A percentile compares a stretch with the other conserved stretches of the same genome.
These are phyloP conservation scores for Lagria hirta DNA, from an alignment of 2,888 invertebrate genomes.

Conservation along the genomic window DNA sequence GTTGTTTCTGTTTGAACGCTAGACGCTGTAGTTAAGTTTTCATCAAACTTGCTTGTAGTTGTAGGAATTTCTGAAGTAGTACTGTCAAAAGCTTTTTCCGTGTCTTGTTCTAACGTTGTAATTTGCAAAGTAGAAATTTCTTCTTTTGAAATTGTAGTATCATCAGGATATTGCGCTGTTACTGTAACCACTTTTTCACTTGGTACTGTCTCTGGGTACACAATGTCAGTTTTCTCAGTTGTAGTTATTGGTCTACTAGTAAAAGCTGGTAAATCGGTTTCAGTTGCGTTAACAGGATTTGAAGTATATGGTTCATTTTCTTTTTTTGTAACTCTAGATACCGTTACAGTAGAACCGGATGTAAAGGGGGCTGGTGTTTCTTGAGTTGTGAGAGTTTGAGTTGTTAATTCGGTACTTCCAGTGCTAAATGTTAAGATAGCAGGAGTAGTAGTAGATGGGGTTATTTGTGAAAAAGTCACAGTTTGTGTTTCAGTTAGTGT, in stretches of 20 bases:
- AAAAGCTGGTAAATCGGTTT: conserved; percentile 17
- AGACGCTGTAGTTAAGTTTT: conserved; percentile 2
- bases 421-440: conserved; percentile 42
- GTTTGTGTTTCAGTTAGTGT: conserved; percentile 53
- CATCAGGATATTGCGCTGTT: conserved; percentile 33
- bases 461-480: conserved; percentile 43
- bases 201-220: conserved; percentile 35
- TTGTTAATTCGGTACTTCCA: conserved; percentile 27
- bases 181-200: conserved; percentile 35
- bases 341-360: conserved; percentile 28
- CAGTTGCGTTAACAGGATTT: conserved; percentile 2
- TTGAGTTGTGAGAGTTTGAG: conserved; percentile 20
- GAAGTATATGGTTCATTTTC: conserved; percentile 18
- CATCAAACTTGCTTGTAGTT: not conserved
- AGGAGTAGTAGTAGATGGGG: conserved; percentile 42
- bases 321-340: conserved; percentile 20
- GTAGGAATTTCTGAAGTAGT: conserved; percentile 7
- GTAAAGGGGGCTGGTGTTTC: conserved; percentile 30
- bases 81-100: conserved; percentile 3
- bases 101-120: not conserved
- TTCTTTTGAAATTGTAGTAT: conserved; percentile 11
- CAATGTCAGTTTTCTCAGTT: conserved; percentile 31
- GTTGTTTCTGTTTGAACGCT: conserved; percentile 21
- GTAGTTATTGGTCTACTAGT: conserved; percentile 22
- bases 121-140: conserved; percentile 8